Evolutionary conservation across 92 coral and sea anemone species (phyloP).

Genomic region (Phenganax stokvisi): DNA sequence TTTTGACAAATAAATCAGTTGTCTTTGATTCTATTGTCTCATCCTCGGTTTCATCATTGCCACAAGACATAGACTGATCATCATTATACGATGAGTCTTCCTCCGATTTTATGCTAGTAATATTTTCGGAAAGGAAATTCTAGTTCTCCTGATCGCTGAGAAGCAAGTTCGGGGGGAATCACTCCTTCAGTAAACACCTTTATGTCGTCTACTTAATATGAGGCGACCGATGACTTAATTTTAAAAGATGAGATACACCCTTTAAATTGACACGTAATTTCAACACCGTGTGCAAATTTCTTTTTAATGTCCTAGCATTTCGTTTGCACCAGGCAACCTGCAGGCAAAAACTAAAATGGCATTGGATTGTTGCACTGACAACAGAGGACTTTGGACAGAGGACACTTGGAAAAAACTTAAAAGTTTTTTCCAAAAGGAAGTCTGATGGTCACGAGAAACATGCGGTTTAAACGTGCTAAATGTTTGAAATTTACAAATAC

Average conservation of each 20-base stretch:
- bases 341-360: conserved; percentile 18
- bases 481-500: conserved; percentile 13
- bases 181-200: background rate
- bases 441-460: conserved; percentile 17
- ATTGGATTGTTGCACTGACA: background rate
- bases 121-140: background rate
- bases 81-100: background rate
- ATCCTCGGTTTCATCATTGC: conserved; percentile 11
- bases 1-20: conserved; percentile 16
- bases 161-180: background rate
- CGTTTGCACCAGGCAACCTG: background rate
- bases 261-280: conserved; percentile 21
- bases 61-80: background rate
- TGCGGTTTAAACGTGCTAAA: conserved; percentile 20
- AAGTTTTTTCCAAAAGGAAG: background rate
- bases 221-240: conserved; percentile 13
- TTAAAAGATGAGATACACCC: conserved; percentile 2
- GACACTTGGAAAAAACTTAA: too few species aligned
- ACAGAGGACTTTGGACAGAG: background rate
- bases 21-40: conserved; percentile 6
- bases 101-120: background rate
- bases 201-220: conserved; percentile 24
- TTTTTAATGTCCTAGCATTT: conserved; percentile 21
- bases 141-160: conserved; percentile 4
- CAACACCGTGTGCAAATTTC: conserved; percentile 2